These are phyloP conservation scores for Trachelus troglodyta DNA, from an alignment of 2,888 invertebrate species.

Conservation along the genomic window DNA sequence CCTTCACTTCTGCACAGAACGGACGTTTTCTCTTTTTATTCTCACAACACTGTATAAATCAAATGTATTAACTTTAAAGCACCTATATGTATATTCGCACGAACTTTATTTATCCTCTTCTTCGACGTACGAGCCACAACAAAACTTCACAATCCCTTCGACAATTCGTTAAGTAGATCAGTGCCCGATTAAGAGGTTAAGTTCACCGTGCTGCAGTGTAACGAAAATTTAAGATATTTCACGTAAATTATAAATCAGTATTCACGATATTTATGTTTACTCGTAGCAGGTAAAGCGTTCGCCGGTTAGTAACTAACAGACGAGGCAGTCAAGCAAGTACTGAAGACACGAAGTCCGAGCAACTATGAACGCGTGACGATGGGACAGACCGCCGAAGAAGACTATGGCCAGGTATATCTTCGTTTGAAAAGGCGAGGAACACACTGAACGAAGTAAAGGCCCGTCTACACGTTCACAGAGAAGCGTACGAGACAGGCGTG, in stretches of 20 bases:
- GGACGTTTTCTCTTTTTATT: background rate
- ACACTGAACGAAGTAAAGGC: background rate
- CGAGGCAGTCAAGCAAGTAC: background rate
- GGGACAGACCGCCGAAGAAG: background rate
- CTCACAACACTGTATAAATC: background rate
- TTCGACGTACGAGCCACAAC: background rate
- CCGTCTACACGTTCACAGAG: background rate
- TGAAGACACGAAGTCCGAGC: background rate
- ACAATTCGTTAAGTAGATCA: background rate
- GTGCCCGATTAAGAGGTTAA: background rate
- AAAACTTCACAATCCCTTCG: background rate
- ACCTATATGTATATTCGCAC: background rate
- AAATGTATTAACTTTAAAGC: background rate
- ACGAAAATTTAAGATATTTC: background rate
- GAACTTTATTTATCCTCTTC: background rate
- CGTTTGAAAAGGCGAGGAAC: background rate
- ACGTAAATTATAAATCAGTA: background rate
- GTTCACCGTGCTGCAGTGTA: background rate
- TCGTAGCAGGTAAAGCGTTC: background rate
- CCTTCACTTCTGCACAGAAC: background rate
- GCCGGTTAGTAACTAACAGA: background rate
- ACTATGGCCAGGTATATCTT: background rate
- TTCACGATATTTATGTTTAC: background rate
- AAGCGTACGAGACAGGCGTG: slow-evolving; percentile 1
- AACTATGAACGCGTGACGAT: background rate